These are phyloP conservation scores for Malaclemys terrapin DNA, from an alignment of 2,113 vertebrate genomes.

Conservation along the genomic window DNA sequence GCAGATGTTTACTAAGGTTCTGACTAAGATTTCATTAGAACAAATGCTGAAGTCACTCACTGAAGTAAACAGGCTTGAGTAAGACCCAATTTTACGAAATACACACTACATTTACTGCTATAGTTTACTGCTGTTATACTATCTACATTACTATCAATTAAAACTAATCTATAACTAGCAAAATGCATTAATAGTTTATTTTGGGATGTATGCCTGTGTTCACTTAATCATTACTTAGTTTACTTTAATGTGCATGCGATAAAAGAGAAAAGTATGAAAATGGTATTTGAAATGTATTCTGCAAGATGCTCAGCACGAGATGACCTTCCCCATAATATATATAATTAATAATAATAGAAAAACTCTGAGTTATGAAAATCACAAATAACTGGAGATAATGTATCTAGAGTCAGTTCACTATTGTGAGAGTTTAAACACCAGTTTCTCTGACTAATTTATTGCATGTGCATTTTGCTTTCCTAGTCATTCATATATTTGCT, in stretches of 20 bases:
- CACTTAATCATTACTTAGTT: background rate
- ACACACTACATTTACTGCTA: background rate
- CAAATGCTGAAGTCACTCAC: background rate
- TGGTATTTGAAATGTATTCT: background rate
- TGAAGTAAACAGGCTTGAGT: background rate
- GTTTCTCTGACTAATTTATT: background rate
- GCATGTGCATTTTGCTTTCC: background rate
- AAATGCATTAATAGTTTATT: background rate
- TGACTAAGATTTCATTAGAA: background rate
- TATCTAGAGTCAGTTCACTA: background rate
- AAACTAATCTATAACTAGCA: background rate
- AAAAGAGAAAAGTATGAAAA: background rate
- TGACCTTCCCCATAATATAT: background rate
- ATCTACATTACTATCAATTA: background rate
- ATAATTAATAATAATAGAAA: background rate
- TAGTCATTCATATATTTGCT: background rate
- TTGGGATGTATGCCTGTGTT: background rate
- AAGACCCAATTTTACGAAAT: background rate
- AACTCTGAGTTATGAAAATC: background rate
- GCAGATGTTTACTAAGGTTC: background rate
- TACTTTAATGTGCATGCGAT: background rate
- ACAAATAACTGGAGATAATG: rapidly evolving
- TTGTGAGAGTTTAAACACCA: background rate
- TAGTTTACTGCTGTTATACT: background rate
- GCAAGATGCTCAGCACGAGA: background rate